These are phyloP conservation scores for Elanoides forficatus DNA, from an alignment of 2,113 vertebrate genomes.

Conservation along the genomic window DNA sequence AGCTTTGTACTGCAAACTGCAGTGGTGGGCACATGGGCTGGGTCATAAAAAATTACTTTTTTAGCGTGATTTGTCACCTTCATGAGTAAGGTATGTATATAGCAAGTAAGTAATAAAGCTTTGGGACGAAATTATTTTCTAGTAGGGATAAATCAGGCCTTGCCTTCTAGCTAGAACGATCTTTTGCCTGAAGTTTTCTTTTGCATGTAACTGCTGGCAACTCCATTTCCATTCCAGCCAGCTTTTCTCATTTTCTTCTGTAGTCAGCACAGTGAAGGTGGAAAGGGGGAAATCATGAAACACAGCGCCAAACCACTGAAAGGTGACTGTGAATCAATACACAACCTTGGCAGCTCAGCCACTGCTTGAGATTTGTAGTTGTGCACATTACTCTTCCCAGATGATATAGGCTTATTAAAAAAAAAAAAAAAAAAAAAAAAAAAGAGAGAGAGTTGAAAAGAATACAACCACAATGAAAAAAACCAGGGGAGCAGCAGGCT, in stretches of 20 bases:
- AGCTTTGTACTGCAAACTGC: not conserved
- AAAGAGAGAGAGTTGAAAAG: not conserved
- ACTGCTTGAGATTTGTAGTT: not conserved
- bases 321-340: not conserved
- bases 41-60: not conserved
- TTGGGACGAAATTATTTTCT: not conserved
- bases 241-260: conserved; percentile 7
- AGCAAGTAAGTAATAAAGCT: not conserved
- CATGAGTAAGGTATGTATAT: not conserved
- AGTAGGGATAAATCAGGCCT: not conserved
- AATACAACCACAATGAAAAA: not conserved
- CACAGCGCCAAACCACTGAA: not conserved
- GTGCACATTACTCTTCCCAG: not conserved
- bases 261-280: not conserved
- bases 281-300: not conserved
- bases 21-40: not conserved
- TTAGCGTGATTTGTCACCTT: not conserved
- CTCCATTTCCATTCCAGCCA: not conserved
- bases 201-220: not conserved
- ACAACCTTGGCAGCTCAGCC: not conserved
- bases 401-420: not conserved
- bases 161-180: not conserved
- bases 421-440: not conserved
- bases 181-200: not conserved
- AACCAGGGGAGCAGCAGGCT: not conserved